Evolutionary conservation across 2,888 invertebrate genomes (phyloP), one percentile per base, ranked within the genome.

Genomic region (Tiphia femorata): DNA sequence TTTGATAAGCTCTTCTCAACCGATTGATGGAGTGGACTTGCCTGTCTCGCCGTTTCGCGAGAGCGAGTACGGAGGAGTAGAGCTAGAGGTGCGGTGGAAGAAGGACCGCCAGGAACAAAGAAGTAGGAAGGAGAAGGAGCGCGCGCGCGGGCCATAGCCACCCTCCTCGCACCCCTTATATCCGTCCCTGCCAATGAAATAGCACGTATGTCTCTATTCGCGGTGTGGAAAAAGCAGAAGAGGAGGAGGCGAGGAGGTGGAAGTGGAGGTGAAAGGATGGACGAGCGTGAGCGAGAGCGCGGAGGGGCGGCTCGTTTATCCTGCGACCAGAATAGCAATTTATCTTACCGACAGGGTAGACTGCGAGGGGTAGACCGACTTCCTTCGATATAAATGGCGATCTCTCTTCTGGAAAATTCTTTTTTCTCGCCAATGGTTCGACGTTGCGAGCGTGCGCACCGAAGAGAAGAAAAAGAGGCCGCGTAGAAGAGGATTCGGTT

Each of bases 21-120:
- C 46, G 49, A n/a, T 49, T 58, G 55, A 58, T 58, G 49, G 58
- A 58, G 58, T 58, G 46, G 58, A 55, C 55, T 58, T 58, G 42
- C 52, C 41, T 35, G 49, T 55, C 49, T 58, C 40, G 47, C 27
- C 58, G 42, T 58, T 44, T 25, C 40, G 29, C 40, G 44, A 30
- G 48, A 40, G 29, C 35, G 49, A 43, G 47, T 43, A 42, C 43
- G 48, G 17, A n/a, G 10, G 33, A 33, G n/a, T n/a, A n/a, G n/a
- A n/a, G n/a, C n/a, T n/a, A n/a, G n/a, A 25, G 25, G 8, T 5
- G 8, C 25, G 33, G 4, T 8, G 33, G 19, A 37, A 17, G 19
- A 10, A 37, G 19, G 37, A 5, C 2, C 17, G 19, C 37, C 8
- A 25, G 25, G 8, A 25, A 25, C 25, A 25, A 25, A 25, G 8